A percentile compares a stretch with the other conserved stretches of the same genome.
Conservation (phyloP, 2,797 vertebrate genomes). For the Cynodonichthys magdalenae region DNA sequence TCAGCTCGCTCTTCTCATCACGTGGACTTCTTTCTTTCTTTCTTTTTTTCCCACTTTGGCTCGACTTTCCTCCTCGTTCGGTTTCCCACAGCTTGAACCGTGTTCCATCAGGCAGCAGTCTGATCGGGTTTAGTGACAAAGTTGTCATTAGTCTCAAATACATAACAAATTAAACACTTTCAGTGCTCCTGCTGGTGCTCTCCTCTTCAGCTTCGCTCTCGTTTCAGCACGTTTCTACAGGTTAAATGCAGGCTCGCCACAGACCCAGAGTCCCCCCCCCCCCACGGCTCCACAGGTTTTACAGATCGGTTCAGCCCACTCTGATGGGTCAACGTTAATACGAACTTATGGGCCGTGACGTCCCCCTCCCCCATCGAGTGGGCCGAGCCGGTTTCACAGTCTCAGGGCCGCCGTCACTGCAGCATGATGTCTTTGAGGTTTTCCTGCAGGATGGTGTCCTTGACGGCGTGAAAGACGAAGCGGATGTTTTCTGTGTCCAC, state of each 20-base stretch:
- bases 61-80: background rate
- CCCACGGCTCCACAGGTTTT: conserved; percentile 51
- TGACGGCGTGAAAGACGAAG: conserved; percentile 96
- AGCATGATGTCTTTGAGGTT: conserved; percentile 98
- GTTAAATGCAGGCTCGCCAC: conserved; percentile 53
- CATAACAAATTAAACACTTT: conserved; percentile 48
- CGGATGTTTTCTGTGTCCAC: conserved; percentile 98
- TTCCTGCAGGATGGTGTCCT: conserved; percentile 97
- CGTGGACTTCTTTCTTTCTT: conserved; percentile 37
- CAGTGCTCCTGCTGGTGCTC: conserved; percentile 53
- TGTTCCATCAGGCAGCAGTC: conserved; percentile 30
- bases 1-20: conserved; percentile 41
- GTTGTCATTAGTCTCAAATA: conserved; percentile 55
- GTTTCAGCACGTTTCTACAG: conserved; percentile 41
- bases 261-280: conserved; percentile 22
- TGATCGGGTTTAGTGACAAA: conserved; percentile 61
- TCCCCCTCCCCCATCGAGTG: background rate
- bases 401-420: conserved; percentile 82
- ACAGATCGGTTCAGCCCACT: conserved; percentile 45
- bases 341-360: background rate
- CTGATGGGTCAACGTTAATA: conserved; percentile 27
- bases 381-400: conserved; percentile 53
- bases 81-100: conserved; percentile 10
- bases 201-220: conserved; percentile 5
- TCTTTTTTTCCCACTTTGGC: background rate